Base-by-base conservation (phyloP, 2,888 invertebrate genomes). In the Chirona hameri region DNA sequence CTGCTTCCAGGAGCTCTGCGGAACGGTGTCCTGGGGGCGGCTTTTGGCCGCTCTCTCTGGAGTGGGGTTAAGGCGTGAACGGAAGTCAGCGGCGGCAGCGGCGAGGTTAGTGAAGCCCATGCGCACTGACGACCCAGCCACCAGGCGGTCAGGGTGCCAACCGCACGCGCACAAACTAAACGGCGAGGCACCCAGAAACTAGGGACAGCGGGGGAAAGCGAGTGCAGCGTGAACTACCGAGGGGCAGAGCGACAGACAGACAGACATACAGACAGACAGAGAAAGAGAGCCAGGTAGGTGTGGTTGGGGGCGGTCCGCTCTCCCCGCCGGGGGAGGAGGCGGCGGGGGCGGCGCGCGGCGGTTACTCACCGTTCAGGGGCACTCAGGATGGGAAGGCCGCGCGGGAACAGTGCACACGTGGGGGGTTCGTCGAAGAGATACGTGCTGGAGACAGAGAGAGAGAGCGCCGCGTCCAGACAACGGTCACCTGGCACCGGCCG, bases 391-490 rank as follows among this genome's bases (percentile, higher is more conserved):
- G 76, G 76, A 24, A 76, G 39, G 76, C 76, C 76, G 46, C 10
- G 39, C 76, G 76, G 76, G 10, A 76, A 76, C 76, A 39, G 46
- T 24, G 39, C 24, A 27, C 27, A 27, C 24, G 39, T 76, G 76
- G 76, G 76, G 76, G 76, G 76, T n/a, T 39, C 76, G 46, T 76
- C 76, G 76, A 76, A 76, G 10, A 76, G 76, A 39, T 46, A 76
- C 39, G 76, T 46, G 76, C 76, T 76, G 76, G 76, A 76, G 76
- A 46, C 24, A 76, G 76, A 76, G 46, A 76, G 52, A 76, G 39
- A 76, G 76, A 46, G 76, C 39, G 24, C 10, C 4, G 52, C 52
- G 46, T 39, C 27, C 27, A 24, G 69, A 4, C 29, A 69, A 9
- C 60, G 7, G 60, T n/a, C n/a, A n/a, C n/a, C n/a, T n/a, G n/a